These are phyloP conservation scores for Diorhabda elongata DNA, from an alignment of 1,140 invertebrate genomes.

Conservation along the genomic window DNA sequence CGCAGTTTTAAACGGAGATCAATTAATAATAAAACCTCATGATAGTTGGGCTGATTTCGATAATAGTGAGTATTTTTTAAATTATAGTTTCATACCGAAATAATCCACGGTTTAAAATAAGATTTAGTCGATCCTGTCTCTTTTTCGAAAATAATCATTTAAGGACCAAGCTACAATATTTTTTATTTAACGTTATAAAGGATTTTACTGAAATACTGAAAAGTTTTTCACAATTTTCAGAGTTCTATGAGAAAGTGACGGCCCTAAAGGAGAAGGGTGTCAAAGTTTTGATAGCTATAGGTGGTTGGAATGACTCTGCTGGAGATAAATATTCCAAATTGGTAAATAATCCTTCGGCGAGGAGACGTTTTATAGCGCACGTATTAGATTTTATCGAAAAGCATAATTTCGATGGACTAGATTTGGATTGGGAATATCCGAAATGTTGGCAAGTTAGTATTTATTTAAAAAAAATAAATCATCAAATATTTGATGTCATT, in stretches of 20 bases:
- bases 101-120: too few relatives aligned
- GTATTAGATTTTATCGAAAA: constrained; percentile 60
- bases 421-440: constrained; percentile 74
- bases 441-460: constrained; percentile 62
- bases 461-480: not conserved
- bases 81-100: not conserved
- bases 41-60: constrained; percentile 66
- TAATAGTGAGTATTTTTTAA: constrained; percentile 51
- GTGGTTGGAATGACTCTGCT: constrained; percentile 68
- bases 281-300: constrained; percentile 67
- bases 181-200: too few relatives aligned
- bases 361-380: constrained; percentile 58
- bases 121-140: too few relatives aligned
- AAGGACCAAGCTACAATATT: too few relatives aligned
- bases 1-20: constrained; percentile 58
- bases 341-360: constrained; percentile 54
- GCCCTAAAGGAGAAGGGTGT: constrained; percentile 55
- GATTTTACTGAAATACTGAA: not conserved
- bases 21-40: constrained; percentile 60
- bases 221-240: constrained; percentile 40
- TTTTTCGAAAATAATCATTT: too few relatives aligned
- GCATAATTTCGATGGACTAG: constrained; percentile 66
- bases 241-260: constrained; percentile 58
- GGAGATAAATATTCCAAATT: constrained; percentile 62
- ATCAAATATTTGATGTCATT: not conserved